Evolutionary conservation across 2,113 vertebrate species (phyloP).

Genomic region (Aplodontia rufa): DNA sequence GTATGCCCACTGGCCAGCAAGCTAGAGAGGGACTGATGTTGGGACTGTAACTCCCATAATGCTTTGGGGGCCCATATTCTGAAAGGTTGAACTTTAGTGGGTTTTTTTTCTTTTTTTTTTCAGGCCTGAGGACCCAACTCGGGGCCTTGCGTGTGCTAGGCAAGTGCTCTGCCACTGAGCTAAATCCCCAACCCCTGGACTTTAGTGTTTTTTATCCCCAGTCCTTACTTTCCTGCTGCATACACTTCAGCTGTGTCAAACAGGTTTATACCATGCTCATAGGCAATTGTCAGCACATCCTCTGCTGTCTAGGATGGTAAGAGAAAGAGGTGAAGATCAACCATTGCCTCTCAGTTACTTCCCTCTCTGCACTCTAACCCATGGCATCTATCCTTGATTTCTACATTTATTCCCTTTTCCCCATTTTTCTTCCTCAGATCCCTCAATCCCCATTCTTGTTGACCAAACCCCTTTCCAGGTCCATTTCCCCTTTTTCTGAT

Average conservation of each 20-base stretch:
- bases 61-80: neutral
- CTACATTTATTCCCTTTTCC: neutral
- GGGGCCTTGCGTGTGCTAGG: no score
- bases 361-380: neutral
- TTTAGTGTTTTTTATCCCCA: conserved; percentile 19
- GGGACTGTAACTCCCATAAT: conserved; percentile 50
- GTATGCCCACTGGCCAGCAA: neutral
- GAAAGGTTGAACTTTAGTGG: neutral
- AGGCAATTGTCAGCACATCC: conserved; percentile 83
- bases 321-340: conserved; percentile 33
- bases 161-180: no score
- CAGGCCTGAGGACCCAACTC: no score
- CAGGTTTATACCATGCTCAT: conserved; percentile 85
- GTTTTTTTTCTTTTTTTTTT: no score
- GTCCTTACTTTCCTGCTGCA: conserved; percentile 79
- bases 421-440: neutral
- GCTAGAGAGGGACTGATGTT: neutral
- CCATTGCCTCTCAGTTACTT: neutral
- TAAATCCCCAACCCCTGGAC: no score
- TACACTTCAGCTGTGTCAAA: conserved; percentile 84
- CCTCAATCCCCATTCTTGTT: neutral
- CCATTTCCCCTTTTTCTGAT: neutral
- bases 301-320: conserved; percentile 81
- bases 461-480: neutral
- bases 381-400: neutral